These are phyloP conservation scores for Orthosia incerta DNA, from an alignment of 2,888 invertebrate genomes.

Conservation along the genomic window DNA sequence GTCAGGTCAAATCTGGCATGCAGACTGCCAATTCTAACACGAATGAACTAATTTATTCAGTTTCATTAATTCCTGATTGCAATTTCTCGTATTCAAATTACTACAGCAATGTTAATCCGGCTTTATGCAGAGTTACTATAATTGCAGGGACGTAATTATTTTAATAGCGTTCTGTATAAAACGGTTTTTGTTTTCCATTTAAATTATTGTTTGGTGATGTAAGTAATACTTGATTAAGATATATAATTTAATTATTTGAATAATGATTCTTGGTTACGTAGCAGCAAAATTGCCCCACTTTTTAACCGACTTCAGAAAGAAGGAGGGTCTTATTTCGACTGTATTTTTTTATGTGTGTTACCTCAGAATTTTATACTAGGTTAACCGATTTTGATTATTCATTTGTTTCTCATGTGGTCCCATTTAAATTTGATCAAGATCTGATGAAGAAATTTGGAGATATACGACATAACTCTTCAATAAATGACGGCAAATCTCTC, in stretches of 20 bases:
- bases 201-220: not conserved
- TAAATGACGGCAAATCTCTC: too few relatives aligned
- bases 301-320: too few relatives aligned
- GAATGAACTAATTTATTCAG: not conserved
- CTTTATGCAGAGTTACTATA: slow-evolving; percentile 26
- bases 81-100: slow-evolving; percentile 1
- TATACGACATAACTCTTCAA: too few relatives aligned
- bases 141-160: slow-evolving; percentile 33
- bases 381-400: too few relatives aligned
- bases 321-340: too few relatives aligned
- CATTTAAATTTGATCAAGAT: too few relatives aligned
- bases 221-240: not conserved
- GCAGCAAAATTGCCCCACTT: too few relatives aligned
- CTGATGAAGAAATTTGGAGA: too few relatives aligned
- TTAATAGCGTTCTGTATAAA: not conserved
- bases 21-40: not conserved
- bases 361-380: too few relatives aligned
- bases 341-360: too few relatives aligned
- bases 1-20: not conserved
- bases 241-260: not conserved
- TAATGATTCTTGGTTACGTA: not conserved
- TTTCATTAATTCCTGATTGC: slow-evolving; percentile 7
- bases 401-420: too few relatives aligned
- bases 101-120: slow-evolving; percentile 6
- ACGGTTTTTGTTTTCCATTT: slow-evolving; percentile 9